Conservation (phyloP, 2,797 vertebrate species). For the Cyprinodon diabolis region DNA sequence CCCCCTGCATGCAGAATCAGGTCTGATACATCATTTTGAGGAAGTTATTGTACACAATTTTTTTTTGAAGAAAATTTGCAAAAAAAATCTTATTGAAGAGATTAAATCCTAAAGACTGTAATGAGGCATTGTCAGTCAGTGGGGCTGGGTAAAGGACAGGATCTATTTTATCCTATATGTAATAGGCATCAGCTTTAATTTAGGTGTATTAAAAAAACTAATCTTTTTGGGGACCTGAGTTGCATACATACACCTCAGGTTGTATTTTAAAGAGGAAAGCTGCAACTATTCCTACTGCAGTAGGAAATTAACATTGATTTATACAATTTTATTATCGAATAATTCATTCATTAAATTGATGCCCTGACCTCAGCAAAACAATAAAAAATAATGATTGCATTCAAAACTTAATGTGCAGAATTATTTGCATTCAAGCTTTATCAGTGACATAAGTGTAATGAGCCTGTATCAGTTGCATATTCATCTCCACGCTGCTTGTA, state of each 20-base stretch:
- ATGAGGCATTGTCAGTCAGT: neutral
- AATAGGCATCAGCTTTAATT: too few species aligned
- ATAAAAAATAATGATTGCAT: neutral
- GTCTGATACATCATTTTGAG: conserved; percentile 28
- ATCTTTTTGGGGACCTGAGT: too few species aligned
- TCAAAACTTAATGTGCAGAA: neutral
- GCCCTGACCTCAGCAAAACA: neutral
- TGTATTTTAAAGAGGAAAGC: neutral
- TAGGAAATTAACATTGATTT: neutral
- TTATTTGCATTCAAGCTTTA: neutral
- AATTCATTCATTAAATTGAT: neutral
- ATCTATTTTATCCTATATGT: too few species aligned
- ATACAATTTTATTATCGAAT: neutral
- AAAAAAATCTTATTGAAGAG: neutral
- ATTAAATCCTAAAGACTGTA: neutral
- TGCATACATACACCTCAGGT: neutral
- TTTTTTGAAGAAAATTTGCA: neutral
- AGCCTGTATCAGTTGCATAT: neutral
- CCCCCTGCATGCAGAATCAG: conserved; percentile 8
- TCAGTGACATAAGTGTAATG: neutral
- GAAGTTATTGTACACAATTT: neutral
- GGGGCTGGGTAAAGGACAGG: neutral
- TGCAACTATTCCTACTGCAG: neutral
- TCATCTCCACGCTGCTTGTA: neutral
- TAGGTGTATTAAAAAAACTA: too few species aligned